phyloP scores from a whole-genome alignment of 2,888 invertebrate genomes.

The Euproctis similis region DNA sequence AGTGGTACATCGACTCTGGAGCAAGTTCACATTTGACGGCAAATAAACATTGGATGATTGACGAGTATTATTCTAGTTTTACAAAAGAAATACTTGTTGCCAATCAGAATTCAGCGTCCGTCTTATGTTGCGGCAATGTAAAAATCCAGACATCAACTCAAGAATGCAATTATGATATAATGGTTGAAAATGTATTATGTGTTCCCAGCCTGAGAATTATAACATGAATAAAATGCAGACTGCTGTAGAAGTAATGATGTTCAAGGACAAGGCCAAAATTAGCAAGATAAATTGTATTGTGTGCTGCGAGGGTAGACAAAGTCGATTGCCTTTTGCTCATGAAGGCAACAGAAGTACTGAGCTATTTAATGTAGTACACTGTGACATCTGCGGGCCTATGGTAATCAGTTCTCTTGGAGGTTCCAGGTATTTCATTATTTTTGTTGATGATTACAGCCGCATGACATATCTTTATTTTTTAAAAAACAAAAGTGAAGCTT shows the following conservation, averaged over 20 bases:
- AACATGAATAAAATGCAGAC: neutral
- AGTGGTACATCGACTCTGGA: constrained; percentile 17
- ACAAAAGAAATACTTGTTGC: constrained; percentile 8
- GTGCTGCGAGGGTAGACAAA: constrained; percentile 26
- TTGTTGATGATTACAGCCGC: constrained; percentile 12
- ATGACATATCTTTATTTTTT: constrained; percentile 17
- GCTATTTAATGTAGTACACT: constrained; percentile 8
- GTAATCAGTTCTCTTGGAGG: constrained; percentile 7
- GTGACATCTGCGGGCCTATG: constrained; percentile 13
- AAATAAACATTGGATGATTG: constrained; percentile 9
- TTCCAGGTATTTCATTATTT: constrained; percentile 13
- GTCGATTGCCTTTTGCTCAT: constrained; percentile 20
- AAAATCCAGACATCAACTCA: neutral
- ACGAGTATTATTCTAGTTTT: neutral
- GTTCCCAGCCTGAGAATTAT: neutral
- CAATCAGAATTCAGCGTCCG: constrained; percentile 2
- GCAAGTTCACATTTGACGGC: constrained; percentile 16
- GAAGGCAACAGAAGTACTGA: constrained; percentile 15
- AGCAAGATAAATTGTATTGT: constrained; percentile 1
- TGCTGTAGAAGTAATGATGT: neutral
- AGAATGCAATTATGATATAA: neutral
- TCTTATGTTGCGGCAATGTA: neutral
- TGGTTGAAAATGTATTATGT: neutral
- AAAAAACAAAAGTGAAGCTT: constrained; percentile 13
- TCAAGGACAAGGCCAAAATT: neutral